Percentiles rank a stretch among this genome's conserved stretches.
These are phyloP conservation scores for Orbicella faveolata DNA, from an alignment of 64 coral and sea anemone genomes.

Conservation along the genomic window DNA sequence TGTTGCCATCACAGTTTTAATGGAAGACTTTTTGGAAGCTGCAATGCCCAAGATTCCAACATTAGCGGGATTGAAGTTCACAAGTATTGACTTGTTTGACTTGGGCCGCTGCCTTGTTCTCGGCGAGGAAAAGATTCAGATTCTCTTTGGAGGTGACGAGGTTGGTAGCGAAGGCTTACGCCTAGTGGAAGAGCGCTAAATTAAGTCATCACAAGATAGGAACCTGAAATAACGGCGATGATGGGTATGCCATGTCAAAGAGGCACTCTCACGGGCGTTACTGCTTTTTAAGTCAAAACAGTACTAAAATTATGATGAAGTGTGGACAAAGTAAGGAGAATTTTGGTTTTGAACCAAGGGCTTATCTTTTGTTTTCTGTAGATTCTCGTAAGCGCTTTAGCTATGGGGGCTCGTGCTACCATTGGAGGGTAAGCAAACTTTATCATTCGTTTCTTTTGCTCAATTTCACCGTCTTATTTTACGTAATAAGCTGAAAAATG, in stretches of 20 bases:
- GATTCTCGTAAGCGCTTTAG: slow-evolving; percentile 68
- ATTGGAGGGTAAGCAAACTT: slow-evolving; percentile 52
- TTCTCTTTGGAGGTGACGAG: slow-evolving; percentile 69
- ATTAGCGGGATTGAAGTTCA: slow-evolving; percentile 59
- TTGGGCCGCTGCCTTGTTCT: slow-evolving; percentile 52
- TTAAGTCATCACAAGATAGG: no score
- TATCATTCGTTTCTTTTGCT: background rate
- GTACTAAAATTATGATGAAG: no score
- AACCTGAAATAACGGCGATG: no score
- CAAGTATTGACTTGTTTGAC: slow-evolving; percentile 49
- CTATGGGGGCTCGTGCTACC: slow-evolving; percentile 62
- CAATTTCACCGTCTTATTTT: background rate
- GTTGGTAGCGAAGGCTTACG: background rate
- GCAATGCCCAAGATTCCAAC: slow-evolving; percentile 51
- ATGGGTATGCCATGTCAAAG: no score
- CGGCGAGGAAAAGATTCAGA: slow-evolving; percentile 47
- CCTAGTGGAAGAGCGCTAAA: background rate
- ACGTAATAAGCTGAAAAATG: background rate
- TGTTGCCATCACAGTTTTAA: slow-evolving; percentile 36
- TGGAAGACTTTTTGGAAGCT: slow-evolving; percentile 67
- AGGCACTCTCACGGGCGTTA: no score
- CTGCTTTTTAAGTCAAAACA: no score
- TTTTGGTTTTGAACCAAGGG: no score
- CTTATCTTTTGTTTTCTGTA: slow-evolving; percentile 14
- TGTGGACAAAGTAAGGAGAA: no score